Percentiles rank a stretch among this genome's conserved stretches.
These are phyloP conservation scores for Stomatorhinus ivindoensis DNA, from an alignment of 2,113 vertebrate genomes.

Conservation along the genomic window DNA sequence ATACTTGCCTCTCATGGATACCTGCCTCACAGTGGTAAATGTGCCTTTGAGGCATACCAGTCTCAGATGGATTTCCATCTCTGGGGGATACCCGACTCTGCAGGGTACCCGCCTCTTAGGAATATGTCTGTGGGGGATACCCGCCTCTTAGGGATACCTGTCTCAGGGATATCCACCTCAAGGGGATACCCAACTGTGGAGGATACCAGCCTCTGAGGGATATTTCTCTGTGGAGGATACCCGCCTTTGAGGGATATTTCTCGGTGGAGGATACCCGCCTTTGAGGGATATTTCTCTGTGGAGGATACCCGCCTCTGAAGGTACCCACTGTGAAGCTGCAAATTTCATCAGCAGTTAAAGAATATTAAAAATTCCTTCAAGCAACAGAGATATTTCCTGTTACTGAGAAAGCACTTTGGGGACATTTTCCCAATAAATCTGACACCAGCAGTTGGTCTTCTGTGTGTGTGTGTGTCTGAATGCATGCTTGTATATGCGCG, in stretches of 20 bases:
- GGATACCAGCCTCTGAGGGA: slow-evolving; percentile 32
- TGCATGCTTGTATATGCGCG: slow-evolving; percentile 25
- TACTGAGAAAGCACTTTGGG: slow-evolving; percentile 98
- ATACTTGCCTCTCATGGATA: too few relatives aligned
- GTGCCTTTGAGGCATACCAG: too few relatives aligned
- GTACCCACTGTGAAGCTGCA: slow-evolving; percentile 88
- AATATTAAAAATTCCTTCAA: slow-evolving; percentile 60
- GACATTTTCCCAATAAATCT: slow-evolving; percentile 62
- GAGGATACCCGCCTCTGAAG: not conserved
- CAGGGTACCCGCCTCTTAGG: too few relatives aligned
- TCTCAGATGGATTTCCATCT: too few relatives aligned
- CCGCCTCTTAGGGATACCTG: slow-evolving; percentile 28
- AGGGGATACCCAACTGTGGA: too few relatives aligned
- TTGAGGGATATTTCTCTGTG: too few relatives aligned
- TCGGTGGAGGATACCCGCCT: too few relatives aligned
- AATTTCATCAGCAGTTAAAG: slow-evolving; percentile 91
- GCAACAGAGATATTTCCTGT: slow-evolving; percentile 84
- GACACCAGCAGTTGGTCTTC: not conserved
- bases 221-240: not conserved
- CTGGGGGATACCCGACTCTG: slow-evolving; percentile 45
- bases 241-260: not conserved
- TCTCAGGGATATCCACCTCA: too few relatives aligned
- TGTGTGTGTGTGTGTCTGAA: not conserved
- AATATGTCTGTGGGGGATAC: slow-evolving; percentile 34
- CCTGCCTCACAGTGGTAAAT: too few relatives aligned